phyloP scores from a whole-genome alignment of 2,888 invertebrate species.

The Chalcis sispes region DNA sequence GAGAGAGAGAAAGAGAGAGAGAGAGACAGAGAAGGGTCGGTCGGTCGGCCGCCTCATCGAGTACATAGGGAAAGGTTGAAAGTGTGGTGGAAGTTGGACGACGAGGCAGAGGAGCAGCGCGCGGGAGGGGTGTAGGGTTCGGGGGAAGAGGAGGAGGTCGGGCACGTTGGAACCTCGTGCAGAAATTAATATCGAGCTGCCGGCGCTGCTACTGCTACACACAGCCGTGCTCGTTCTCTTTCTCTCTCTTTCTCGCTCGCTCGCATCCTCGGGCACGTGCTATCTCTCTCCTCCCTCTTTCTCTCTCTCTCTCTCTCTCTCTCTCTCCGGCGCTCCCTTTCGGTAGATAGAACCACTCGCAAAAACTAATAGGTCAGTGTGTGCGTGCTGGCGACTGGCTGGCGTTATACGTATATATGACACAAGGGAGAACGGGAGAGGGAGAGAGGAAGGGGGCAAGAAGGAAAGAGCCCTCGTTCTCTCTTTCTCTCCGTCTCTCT shows the following conservation, averaged over 20 bases:
- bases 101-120: too few species aligned
- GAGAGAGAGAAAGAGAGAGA: too few species aligned
- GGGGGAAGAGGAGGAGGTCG: slow-evolving; percentile 23
- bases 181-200: slow-evolving; percentile 72
- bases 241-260: slow-evolving; percentile 6
- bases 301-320: slow-evolving; percentile 6
- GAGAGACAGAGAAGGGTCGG: too few species aligned
- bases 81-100: neutral
- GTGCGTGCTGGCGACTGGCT: slow-evolving; percentile 36
- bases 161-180: slow-evolving; percentile 60
- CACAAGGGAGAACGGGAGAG: slow-evolving; percentile 50
- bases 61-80: neutral
- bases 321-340: neutral
- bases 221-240: neutral
- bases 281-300: neutral
- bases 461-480: too few species aligned
- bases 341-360: slow-evolving; percentile 21
- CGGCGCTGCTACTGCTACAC: slow-evolving; percentile 58
- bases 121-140: too few species aligned
- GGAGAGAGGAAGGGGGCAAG: neutral
- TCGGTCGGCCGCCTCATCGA: too few species aligned
- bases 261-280: neutral
- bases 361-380: slow-evolving; percentile 53
- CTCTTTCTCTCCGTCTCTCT: too few species aligned
- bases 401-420: slow-evolving; percentile 29